These are phyloP conservation scores for Sarcophaga subvicina DNA, from an alignment of 2,888 invertebrate species.

Conservation along the genomic window DNA sequence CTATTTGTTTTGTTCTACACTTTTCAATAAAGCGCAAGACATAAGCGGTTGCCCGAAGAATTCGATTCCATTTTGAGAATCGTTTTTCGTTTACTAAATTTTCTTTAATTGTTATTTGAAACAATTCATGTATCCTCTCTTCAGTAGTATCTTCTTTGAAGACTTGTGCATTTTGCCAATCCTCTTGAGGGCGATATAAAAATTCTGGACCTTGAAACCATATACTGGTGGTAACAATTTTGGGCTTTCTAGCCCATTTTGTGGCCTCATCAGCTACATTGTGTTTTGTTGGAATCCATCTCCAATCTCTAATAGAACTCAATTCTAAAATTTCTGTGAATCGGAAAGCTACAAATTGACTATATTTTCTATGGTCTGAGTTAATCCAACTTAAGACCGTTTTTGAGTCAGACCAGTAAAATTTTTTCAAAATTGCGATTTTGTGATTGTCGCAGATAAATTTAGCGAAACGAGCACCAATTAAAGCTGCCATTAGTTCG, in stretches of 20 bases:
- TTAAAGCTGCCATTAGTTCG: no score
- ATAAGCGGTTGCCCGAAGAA: slow-evolving; percentile 2
- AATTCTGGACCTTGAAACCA: background rate
- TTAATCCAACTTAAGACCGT: slow-evolving; percentile 23
- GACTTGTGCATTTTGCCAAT: background rate
- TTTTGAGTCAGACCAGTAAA: background rate
- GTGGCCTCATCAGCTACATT: slow-evolving; percentile 6
- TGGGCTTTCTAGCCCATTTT: background rate
- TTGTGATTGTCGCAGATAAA: no score
- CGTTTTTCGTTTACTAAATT: slow-evolving; percentile 4
- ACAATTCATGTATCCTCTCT: slow-evolving; percentile 12
- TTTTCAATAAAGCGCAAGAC: slow-evolving; percentile 26
- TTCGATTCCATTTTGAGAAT: slow-evolving; percentile 40
- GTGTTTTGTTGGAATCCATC: background rate
- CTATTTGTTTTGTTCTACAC: background rate
- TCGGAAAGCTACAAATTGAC: background rate
- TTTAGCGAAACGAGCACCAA: no score
- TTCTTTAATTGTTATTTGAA: slow-evolving; percentile 2
- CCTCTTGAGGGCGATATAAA: background rate
- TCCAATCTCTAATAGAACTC: background rate
- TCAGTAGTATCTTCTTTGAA: slow-evolving; percentile 3
- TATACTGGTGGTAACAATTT: background rate
- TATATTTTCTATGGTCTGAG: background rate
- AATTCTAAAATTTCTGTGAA: background rate
- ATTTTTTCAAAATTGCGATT: no score